These are phyloP conservation scores for Pyxicephalus adspersus DNA, from an alignment of 2,113 vertebrate genomes.

Conservation along the genomic window DNA sequence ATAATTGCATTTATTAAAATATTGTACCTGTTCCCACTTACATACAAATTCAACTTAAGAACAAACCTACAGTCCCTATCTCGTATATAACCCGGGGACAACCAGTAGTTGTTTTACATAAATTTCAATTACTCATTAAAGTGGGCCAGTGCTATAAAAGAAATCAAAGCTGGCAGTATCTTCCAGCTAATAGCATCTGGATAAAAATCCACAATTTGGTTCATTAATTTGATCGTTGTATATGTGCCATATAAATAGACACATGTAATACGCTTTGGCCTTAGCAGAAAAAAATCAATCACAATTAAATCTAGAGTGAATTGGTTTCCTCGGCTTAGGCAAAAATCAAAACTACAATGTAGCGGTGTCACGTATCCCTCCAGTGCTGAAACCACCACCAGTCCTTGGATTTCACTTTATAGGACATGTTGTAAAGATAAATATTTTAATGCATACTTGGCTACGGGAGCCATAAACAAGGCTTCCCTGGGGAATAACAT, in stretches of 20 bases:
- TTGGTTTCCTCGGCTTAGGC: neutral
- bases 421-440: slow-evolving; percentile 15
- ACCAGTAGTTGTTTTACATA: too few relatives aligned
- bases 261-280: neutral
- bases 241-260: neutral
- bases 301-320: slow-evolving; percentile 23
- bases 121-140: too few relatives aligned
- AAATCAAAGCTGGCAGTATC: too few relatives aligned
- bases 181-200: too few relatives aligned
- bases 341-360: slow-evolving; percentile 40
- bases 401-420: neutral
- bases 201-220: slow-evolving; percentile 3
- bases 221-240: slow-evolving; percentile 9
- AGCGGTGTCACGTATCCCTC: neutral
- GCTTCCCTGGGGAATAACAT: slow-evolving; percentile 7
- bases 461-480: neutral
- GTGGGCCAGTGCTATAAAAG: too few relatives aligned
- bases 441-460: slow-evolving; percentile 27
- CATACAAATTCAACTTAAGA: too few relatives aligned
- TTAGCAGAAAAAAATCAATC: slow-evolving; percentile 28
- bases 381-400: neutral
- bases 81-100: too few relatives aligned
- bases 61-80: too few relatives aligned
- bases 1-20: too few relatives aligned
- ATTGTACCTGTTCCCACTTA: too few relatives aligned